Evolutionary conservation across 2,113 vertebrate genomes (phyloP), one percentile per base, ranked within the genome.

Genomic region (Corydoras maculifer): DNA sequence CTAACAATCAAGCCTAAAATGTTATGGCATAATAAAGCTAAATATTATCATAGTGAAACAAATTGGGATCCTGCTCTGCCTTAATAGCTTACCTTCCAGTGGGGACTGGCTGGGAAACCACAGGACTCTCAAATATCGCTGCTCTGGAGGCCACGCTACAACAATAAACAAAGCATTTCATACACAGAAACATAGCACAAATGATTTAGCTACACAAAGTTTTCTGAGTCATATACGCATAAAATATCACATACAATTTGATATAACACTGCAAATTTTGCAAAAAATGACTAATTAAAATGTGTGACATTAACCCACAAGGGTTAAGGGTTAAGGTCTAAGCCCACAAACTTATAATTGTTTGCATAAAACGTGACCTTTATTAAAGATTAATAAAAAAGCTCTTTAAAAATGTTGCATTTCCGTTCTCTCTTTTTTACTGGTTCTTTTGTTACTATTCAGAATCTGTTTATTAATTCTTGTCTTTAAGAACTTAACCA

Each of bases 91-190:
- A 78, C 83, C 94, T 80, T 89, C 91, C 90, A 83, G 88, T 83
- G 84, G 90, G 63, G 81, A 84, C 59, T 71, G 92, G 86, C 57
- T 91, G 92, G 64, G 89, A 83, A 75, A 93, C 92, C 69, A 91
- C 87, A 61, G 87, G 90, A 75, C 89, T 97, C 86, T 98, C 95
- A 43, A 96, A 94, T 35, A 95, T 87, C 12, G 92, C 91, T 0
- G 89, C 89, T 79, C 84, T 91, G 51, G 85, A 88, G 63, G 93
- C 93, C 77, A 94, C 90, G 66, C 96, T 99, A 87, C 62, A 87
- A 91, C 75, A 79, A 60, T 66, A 85, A 72, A 76, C 35, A 77
- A 11, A 51, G 35, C 9, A 62, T 58, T 13, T 66, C 72, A 68
- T 66, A 65, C 58, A 68, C 50, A 63, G 53, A 9, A 66, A 49